Evolutionary conservation across 2,113 vertebrate species (phyloP), one percentile per base, ranked within the genome.

Genomic region (Todiramphus chloris): DNA sequence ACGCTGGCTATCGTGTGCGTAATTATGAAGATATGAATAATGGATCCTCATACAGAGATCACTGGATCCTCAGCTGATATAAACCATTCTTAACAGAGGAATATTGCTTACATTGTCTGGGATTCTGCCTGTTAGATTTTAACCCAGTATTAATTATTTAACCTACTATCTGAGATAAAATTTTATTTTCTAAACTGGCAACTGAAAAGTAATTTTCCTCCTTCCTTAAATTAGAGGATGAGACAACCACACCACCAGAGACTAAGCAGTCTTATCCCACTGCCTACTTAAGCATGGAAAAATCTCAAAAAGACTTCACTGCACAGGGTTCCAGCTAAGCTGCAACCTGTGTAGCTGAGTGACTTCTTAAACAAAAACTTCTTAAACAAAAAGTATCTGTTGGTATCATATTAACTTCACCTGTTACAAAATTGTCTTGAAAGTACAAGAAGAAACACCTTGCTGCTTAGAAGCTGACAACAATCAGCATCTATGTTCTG

Each of bases 401-500:
- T 55, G 27, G 27, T 39, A 63, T 48, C 27, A 10, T 10, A 78
- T 27, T 33, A 68, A 74, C 41, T 89, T 96, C 37, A 88, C 20
- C 58, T 53, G 60, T 70, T 67, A 90, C 48, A 87, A 59, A 91
- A 91, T 11, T 46, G 37, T 59, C n/a, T 59, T 53, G 48, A 84
- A 93, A 94, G 66, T 80, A 94, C 75, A 79, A 74, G 93, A 69
- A 82, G 44, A 58, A 72, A 94, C 92, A 90, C 41, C 10, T 69
- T 69, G 44, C n/a, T 84, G 41, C 92, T 91, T 76, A 90, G 72
- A 90, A 72, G 88, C 51, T 76, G 94, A 90, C 56, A 90, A 74
- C 39, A 94, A 75, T 91, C 87, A 75, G 39, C 51, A 39, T 43
- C 31, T 9, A 30, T 16, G 10, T 63, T 96, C 48, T 76, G 23